A percentile compares a stretch with the other conserved stretches of the same genome.
phyloP scores from a whole-genome alignment of 2,797 vertebrate species.

The Cynopterus sphinx region DNA sequence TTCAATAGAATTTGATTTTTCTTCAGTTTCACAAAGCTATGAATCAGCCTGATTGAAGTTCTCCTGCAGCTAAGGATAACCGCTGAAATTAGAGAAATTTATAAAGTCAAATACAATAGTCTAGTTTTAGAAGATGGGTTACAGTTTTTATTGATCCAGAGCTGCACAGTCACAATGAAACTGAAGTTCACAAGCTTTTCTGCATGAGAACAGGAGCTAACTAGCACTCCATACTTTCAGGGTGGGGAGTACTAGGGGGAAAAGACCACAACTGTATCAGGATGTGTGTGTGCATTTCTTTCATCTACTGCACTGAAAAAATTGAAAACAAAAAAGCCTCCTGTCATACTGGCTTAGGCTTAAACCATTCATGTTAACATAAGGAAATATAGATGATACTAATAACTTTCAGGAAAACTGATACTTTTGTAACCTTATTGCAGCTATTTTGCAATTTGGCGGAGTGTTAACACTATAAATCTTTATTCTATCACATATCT shows the following conservation, averaged over 20 bases:
- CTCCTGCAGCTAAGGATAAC: neutral
- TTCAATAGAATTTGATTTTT: neutral
- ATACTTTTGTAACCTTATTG: neutral
- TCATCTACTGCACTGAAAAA: neutral
- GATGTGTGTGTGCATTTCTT: neutral
- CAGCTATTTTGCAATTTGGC: neutral
- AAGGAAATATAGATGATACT: neutral
- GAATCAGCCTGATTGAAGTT: neutral
- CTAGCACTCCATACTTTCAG: accelerated
- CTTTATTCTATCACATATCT: neutral
- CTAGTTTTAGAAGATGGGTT: neutral
- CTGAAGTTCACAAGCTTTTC: neutral
- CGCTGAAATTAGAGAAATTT: neutral
- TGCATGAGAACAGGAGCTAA: neutral
- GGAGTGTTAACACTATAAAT: accelerated
- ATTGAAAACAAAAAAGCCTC: neutral
- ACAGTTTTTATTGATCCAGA: neutral
- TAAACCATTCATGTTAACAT: neutral
- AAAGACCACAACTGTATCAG: neutral
- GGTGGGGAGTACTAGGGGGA: accelerated
- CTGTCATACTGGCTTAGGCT: neutral
- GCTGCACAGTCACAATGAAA: neutral
- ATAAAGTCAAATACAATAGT: neutral
- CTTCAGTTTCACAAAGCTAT: neutral
- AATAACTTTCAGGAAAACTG: neutral